A percentile compares a stretch with the other conserved stretches of the same genome.
Conservation (phyloP, 2,888 invertebrate genomes). For the Apeira syringaria region DNA sequence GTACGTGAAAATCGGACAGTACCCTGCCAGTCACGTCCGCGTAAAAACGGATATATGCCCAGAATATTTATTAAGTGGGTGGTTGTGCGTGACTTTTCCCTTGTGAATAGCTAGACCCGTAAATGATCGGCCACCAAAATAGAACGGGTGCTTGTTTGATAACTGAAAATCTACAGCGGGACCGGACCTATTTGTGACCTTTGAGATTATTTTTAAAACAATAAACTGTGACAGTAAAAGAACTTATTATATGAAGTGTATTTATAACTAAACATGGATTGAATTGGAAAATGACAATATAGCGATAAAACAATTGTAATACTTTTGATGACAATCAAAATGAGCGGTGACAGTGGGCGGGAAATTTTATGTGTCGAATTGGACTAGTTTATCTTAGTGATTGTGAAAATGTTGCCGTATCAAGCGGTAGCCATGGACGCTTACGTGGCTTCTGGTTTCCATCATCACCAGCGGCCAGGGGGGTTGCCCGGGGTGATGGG, state of each 20-base stretch:
- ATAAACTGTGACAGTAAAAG: conserved; percentile 15
- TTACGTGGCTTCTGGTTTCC: conserved; percentile 84
- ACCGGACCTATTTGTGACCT: conserved; percentile 18
- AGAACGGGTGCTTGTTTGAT: conserved; percentile 70
- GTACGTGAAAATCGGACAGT: conserved; percentile 83
- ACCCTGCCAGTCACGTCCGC: conserved; percentile 79
- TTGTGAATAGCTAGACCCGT: conserved; percentile 73
- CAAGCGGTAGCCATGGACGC: conserved; percentile 94
- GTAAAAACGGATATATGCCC: conserved; percentile 85
- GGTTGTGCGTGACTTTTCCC: conserved; percentile 83
- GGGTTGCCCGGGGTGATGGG: conserved; percentile 83
- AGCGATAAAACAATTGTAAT: conserved; percentile 46
- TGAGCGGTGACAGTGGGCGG: conserved; percentile 49
- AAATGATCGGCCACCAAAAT: conserved; percentile 73
- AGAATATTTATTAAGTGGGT: conserved; percentile 85
- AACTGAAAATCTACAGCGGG: conserved; percentile 58
- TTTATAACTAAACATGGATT: conserved; percentile 1
- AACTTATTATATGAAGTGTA: neutral
- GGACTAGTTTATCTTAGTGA: conserved; percentile 47
- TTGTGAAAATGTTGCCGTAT: conserved; percentile 90
- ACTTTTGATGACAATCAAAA: conserved; percentile 39
- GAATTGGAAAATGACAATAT: conserved; percentile 12
- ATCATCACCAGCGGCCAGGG: conserved; percentile 78
- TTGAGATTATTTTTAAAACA: conserved; percentile 14
- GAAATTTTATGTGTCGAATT: conserved; percentile 44